phyloP scores from a whole-genome alignment of 2,113 vertebrate genomes.

The Camarhynchus parvulus region DNA sequence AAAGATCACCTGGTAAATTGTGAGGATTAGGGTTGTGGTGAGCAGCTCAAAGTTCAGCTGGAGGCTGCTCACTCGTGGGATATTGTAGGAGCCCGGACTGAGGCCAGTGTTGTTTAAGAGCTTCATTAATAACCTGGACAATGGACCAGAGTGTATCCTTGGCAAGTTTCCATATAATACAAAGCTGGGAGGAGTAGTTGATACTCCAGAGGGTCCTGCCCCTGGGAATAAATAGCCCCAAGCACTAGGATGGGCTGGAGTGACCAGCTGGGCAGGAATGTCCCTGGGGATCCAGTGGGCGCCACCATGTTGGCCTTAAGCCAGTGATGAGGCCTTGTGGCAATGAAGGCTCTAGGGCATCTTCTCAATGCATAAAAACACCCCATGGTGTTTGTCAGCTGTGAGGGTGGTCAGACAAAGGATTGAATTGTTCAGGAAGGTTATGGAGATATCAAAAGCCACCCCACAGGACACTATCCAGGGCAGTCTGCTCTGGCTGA shows the following conservation, averaged over 20 bases:
- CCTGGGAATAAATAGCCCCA: background rate
- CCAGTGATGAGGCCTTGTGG: background rate
- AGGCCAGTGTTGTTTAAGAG: background rate
- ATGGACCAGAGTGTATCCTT: no score
- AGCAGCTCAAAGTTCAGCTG: background rate
- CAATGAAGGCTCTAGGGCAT: background rate
- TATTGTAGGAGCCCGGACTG: fast-evolving
- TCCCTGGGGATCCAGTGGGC: background rate
- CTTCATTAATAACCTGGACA: background rate
- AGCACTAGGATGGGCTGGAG: background rate
- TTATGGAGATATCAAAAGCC: background rate
- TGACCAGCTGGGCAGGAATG: background rate
- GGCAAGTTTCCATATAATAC: background rate
- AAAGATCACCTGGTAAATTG: background rate
- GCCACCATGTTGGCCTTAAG: background rate
- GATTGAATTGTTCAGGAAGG: background rate
- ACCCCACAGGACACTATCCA: background rate
- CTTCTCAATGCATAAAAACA: background rate
- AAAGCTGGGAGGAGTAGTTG: background rate
- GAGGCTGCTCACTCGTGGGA: background rate
- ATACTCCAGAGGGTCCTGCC: fast-evolving
- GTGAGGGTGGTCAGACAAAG: background rate
- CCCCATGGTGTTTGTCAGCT: background rate
- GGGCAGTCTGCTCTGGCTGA: background rate
- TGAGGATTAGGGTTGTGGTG: background rate